Conservation (phyloP, 2,888 invertebrate species). For the Coleophora deauratella region DNA sequence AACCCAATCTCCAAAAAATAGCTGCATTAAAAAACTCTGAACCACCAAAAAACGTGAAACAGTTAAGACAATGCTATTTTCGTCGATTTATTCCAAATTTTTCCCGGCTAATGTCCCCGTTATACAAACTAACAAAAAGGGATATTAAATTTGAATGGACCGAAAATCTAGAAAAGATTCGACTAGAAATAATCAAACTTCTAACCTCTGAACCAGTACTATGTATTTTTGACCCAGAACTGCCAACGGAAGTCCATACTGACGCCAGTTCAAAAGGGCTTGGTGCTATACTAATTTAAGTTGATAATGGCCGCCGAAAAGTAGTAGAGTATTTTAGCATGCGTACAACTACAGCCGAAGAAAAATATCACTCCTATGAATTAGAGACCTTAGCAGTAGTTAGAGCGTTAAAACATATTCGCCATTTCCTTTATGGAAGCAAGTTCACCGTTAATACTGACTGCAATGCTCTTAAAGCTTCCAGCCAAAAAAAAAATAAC, state of each 20-base stretch:
- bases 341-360: slow-evolving; percentile 11
- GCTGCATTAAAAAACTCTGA: too few species aligned
- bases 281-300: slow-evolving; percentile 17
- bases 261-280: slow-evolving; percentile 8
- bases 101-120: too few species aligned
- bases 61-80: too few species aligned
- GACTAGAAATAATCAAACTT: too few species aligned
- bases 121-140: too few species aligned
- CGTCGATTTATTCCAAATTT: too few species aligned
- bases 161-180: too few species aligned
- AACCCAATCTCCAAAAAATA: too few species aligned
- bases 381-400: slow-evolving; percentile 16
- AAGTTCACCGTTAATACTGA: slow-evolving; percentile 9
- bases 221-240: slow-evolving; percentile 12
- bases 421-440: slow-evolving; percentile 10
- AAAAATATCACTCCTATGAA: slow-evolving; percentile 16
- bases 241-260: slow-evolving; percentile 13
- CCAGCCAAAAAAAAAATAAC: slow-evolving; percentile 8
- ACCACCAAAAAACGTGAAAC: too few species aligned
- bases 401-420: slow-evolving; percentile 4
- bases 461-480: slow-evolving; percentile 11
- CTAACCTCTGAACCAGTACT: slow-evolving; percentile 13
- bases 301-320: slow-evolving; percentile 1
- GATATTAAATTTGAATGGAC: too few species aligned
- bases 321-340: slow-evolving; percentile 11